Evolutionary conservation across 2,113 vertebrate species (phyloP), one percentile per base, ranked within the genome.

Genomic region (Peromyscus polionotus): DNA sequence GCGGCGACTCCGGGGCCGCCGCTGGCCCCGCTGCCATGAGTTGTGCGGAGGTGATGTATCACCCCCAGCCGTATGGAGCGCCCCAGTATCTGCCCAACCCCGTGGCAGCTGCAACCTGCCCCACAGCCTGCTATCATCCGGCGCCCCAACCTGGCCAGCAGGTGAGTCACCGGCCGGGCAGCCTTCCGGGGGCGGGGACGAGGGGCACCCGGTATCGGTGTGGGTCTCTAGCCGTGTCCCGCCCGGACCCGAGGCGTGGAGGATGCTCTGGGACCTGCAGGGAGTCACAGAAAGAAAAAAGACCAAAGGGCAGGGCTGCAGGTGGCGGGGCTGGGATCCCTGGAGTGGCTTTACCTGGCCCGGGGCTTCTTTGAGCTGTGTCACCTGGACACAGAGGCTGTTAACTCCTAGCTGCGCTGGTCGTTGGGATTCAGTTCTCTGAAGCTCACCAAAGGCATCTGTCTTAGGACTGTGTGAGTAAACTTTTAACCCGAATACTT

Each of bases 21-120:
- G 97, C 95, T 73, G 97, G 89, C 93, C 95, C 96, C 88, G 97
- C 93, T 98, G 99, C 99, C 98, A 99, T 99, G 99, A 99, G 99
- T 98, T 99, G 99, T 98, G 98, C 99, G 98, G 99, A 99, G 99
- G 99, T 99, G 99, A 99, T 99, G 99, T 98, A 98, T 98, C 99
- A 99, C 98, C 99, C 99, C 94, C 97, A 96, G 98, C 95, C 98
- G 87, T 99, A 99, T 99, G 99, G 99, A 98, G 99, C 99, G 95
- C 99, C 98, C 98, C 99, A 99, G 98, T 99, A 99, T 98, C 96
- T 99, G 98, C 98, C 99, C 72, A 97, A 98, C 86, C 96, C 99
- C 20, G 99, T 98, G 85, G 99, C 99, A 57, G 97, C 97, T 45
- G 95, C 97, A 31, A 86, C 96, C 88, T 99, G 99, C 98, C 99